Conservation (phyloP, 1,140 invertebrate genomes). For the Drosophila carrolli region DNA sequence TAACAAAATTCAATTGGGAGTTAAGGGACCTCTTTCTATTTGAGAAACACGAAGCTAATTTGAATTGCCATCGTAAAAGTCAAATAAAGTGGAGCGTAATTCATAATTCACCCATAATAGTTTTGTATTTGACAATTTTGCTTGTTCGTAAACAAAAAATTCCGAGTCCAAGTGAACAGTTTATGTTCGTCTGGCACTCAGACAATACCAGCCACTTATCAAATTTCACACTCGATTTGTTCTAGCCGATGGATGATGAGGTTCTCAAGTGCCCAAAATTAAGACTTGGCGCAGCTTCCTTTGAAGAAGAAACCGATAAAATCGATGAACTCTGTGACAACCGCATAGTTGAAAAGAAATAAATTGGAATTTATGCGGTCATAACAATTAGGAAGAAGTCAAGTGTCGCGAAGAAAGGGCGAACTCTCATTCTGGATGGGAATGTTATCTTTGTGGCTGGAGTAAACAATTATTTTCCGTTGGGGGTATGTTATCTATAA, state of each 20-base stretch:
- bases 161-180: slow-evolving; percentile 26
- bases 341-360: slow-evolving; percentile 31
- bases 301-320: slow-evolving; percentile 43
- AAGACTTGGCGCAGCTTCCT: slow-evolving; percentile 20
- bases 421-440: slow-evolving; percentile 1
- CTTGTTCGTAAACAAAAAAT: slow-evolving; percentile 17
- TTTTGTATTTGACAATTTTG: slow-evolving; percentile 10
- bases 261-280: slow-evolving; percentile 29
- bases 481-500: neutral
- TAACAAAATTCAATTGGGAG: slow-evolving; percentile 18
- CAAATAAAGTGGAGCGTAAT: slow-evolving; percentile 53
- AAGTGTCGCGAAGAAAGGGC: slow-evolving; percentile 41
- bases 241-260: slow-evolving; percentile 30
- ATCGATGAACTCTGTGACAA: slow-evolving; percentile 58
- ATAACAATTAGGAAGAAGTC: slow-evolving; percentile 70
- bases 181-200: slow-evolving; percentile 19
- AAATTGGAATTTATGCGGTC: slow-evolving; percentile 59
- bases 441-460: slow-evolving; percentile 13
- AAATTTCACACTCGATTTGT: slow-evolving; percentile 75
- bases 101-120: slow-evolving; percentile 48
- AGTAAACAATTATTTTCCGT: neutral
- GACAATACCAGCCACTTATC: slow-evolving; percentile 67
- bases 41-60: slow-evolving; percentile 45
- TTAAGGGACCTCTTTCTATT: slow-evolving; percentile 27
- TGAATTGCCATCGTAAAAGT: slow-evolving; percentile 64